Evolutionary conservation across 2,113 vertebrate species (phyloP).

Genomic region (Conger conger): DNA sequence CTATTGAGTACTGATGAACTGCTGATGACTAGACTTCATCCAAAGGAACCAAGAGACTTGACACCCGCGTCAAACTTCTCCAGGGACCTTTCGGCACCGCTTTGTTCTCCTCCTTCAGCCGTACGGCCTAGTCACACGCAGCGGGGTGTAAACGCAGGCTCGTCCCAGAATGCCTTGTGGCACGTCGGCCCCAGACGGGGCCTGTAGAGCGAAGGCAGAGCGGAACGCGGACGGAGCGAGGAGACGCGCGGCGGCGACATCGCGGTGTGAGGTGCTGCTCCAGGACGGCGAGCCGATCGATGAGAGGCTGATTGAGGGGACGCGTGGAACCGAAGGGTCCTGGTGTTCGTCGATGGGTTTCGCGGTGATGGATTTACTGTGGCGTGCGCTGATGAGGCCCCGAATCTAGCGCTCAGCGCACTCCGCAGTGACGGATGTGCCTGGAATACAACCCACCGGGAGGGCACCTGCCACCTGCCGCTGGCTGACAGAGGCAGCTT

Average conservation of each 20-base stretch:
- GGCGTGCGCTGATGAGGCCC: not conserved
- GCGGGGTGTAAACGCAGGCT: no score
- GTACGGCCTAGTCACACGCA: not conserved
- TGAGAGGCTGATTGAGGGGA: slow-evolving; percentile 38
- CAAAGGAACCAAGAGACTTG: not conserved
- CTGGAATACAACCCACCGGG: not conserved
- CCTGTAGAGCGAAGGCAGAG: not conserved
- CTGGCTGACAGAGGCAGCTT: no score
- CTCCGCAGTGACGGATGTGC: not conserved
- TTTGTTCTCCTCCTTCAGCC: no score
- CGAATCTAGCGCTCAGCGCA: not conserved
- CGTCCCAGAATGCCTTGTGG: not conserved
- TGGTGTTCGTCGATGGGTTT: not conserved
- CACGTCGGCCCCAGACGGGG: not conserved
- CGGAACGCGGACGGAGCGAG: not conserved
- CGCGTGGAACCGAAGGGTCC: not conserved
- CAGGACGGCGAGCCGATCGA: slow-evolving; percentile 23
- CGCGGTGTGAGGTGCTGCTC: slow-evolving; percentile 24
- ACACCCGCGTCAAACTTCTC: not conserved
- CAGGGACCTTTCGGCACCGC: not conserved
- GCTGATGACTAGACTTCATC: not conserved
- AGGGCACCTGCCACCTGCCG: no score
- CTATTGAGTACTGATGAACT: not conserved
- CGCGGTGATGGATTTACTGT: not conserved
- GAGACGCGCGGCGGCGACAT: not conserved